These are phyloP conservation scores for Phoenicopterus ruber DNA, from an alignment of 2,113 vertebrate genomes.

Conservation along the genomic window DNA sequence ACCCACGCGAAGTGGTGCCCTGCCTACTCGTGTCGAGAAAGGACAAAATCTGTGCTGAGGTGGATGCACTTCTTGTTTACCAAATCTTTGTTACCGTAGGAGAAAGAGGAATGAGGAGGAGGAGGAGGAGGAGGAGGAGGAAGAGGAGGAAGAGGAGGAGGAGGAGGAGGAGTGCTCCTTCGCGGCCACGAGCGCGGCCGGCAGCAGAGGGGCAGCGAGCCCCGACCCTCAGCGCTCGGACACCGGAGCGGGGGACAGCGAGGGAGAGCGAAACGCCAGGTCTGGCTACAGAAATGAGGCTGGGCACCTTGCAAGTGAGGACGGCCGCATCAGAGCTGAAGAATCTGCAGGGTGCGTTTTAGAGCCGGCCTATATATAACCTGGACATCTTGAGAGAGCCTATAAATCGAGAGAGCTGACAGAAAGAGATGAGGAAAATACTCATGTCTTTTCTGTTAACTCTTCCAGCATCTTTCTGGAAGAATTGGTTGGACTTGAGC, in stretches of 20 bases:
- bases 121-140: not conserved
- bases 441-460: not conserved
- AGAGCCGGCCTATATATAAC: not conserved
- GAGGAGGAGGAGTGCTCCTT: not conserved
- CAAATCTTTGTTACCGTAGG: not conserved
- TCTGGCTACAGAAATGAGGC: not conserved
- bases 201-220: not conserved
- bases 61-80: not conserved
- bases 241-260: not conserved
- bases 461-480: not conserved
- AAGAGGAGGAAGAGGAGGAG: not conserved
- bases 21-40: fast-evolving
- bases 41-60: not conserved
- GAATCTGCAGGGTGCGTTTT: not conserved
- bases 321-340: not conserved
- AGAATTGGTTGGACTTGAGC: not conserved
- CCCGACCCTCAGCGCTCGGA: not conserved
- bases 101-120: not conserved
- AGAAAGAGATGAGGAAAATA: not conserved
- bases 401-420: not conserved
- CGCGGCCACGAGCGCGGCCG: not conserved
- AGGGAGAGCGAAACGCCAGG: not conserved
- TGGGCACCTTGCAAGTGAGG: not conserved
- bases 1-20: fast-evolving
- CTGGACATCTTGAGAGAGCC: not conserved